These are phyloP conservation scores for Strigamia transsilvanica DNA, from an alignment of 2,888 invertebrate species.

Conservation along the genomic window DNA sequence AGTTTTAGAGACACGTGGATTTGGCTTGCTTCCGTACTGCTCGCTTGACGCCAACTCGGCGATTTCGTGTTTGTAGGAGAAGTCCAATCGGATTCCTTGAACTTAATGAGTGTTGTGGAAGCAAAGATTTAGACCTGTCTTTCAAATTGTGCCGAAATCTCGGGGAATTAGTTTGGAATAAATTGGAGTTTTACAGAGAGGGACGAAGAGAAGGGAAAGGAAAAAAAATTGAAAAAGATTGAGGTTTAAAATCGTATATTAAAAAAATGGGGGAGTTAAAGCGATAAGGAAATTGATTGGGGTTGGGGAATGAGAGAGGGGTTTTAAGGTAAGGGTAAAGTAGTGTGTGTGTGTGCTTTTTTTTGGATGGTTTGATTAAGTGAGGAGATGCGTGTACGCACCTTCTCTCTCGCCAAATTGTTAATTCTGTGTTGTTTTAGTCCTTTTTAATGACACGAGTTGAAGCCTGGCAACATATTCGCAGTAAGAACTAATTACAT, in stretches of 20 bases:
- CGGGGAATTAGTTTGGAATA: conserved; percentile 38
- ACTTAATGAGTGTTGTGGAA: conserved; percentile 38
- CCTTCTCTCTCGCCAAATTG: conserved; percentile 33
- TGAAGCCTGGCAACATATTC: conserved; percentile 38
- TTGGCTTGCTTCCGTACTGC: conserved; percentile 31
- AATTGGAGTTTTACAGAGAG: not conserved
- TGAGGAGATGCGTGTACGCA: conserved; percentile 41
- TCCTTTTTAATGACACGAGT: conserved; percentile 51
- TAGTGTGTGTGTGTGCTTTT: not conserved
- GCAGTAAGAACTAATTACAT: conserved; percentile 53
- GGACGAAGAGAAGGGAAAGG: not conserved
- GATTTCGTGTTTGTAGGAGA: conserved; percentile 28
- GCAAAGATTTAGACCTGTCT: conserved; percentile 39
- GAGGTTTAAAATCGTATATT: not conserved
- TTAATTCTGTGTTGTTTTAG: conserved; percentile 39
- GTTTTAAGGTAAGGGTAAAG: conserved; percentile 37
- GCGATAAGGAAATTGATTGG: conserved; percentile 45
- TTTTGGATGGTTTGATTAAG: conserved; percentile 35
- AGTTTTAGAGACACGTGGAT: conserved; percentile 39
- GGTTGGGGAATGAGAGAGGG: not conserved
- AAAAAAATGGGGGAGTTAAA: conserved; percentile 12
- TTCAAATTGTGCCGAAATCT: conserved; percentile 42
- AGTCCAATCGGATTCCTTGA: conserved; percentile 19
- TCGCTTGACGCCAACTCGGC: conserved; percentile 27
- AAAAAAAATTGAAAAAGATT: conserved; percentile 37